Conservation (phyloP, 2,888 invertebrate genomes). For the Caenorhabditis sinica region DNA sequence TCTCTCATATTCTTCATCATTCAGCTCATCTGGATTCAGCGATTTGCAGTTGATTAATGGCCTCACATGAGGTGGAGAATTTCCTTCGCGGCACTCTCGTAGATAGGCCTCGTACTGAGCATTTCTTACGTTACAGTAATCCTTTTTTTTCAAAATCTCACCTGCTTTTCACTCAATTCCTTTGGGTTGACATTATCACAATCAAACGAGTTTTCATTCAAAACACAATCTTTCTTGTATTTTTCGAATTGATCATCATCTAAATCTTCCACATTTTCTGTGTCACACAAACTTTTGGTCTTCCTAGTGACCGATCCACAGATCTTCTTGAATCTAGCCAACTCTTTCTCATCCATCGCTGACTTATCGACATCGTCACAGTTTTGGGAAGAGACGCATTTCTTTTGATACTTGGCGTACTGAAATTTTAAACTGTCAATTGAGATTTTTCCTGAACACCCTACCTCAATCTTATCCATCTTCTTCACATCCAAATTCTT, state of each 20-base stretch:
- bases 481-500: neutral
- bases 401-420: slow-evolving; percentile 38
- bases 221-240: slow-evolving; percentile 34
- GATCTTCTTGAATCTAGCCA: slow-evolving; percentile 24
- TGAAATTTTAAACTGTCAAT: slow-evolving; percentile 12
- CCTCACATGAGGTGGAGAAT: neutral
- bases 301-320: slow-evolving; percentile 18
- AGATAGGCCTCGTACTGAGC: slow-evolving; percentile 4
- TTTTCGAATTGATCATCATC: slow-evolving; percentile 33
- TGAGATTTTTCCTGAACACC: neutral
- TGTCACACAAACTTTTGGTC: slow-evolving; percentile 20
- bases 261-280: slow-evolving; percentile 7
- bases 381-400: slow-evolving; percentile 8
- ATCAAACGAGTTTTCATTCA: slow-evolving; percentile 1
- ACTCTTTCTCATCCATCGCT: slow-evolving; percentile 4
- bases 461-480: slow-evolving; percentile 23
- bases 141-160: neutral
- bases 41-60: neutral
- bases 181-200: slow-evolving; percentile 14
- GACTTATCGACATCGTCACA: slow-evolving; percentile 35
- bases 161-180: slow-evolving; percentile 23
- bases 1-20: neutral
- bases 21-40: neutral
- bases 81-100: neutral
- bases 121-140: neutral